Percentiles rank a stretch among this genome's conserved stretches.
These are phyloP conservation scores for Nothobranchius furzeri DNA, from an alignment of 2,113 vertebrate species.

Conservation along the genomic window DNA sequence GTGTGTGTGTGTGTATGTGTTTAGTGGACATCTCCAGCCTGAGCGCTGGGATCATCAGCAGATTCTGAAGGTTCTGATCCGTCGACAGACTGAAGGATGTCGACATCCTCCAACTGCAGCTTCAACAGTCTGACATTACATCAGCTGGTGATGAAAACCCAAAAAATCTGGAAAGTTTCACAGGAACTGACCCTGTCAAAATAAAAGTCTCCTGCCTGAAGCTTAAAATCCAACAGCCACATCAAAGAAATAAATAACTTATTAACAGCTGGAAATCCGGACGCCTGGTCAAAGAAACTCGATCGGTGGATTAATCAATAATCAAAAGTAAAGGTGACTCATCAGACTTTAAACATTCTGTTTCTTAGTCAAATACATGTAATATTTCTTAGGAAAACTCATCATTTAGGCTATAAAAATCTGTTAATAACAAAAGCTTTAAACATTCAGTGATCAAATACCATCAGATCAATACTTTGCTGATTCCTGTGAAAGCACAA, in stretches of 20 bases:
- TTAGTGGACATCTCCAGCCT: background rate
- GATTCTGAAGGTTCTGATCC: background rate
- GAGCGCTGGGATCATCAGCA: background rate
- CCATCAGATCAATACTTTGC: background rate
- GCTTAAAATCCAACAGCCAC: too few relatives aligned
- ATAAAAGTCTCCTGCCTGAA: too few relatives aligned
- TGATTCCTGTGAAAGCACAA: background rate
- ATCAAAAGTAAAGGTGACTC: background rate
- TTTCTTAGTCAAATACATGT: background rate
- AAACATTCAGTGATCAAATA: conserved; percentile 11
- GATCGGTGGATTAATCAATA: background rate
- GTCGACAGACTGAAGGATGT: background rate
- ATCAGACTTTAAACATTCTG: too few relatives aligned
- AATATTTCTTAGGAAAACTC: background rate
- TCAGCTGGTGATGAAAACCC: background rate
- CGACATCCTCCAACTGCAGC: background rate
- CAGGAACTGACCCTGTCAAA: too few relatives aligned
- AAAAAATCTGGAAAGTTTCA: background rate
- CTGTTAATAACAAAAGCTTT: background rate
- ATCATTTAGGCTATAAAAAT: too few relatives aligned
- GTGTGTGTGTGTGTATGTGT: background rate
- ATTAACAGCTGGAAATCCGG: too few relatives aligned
- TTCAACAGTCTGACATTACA: background rate
- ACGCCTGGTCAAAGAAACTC: too few relatives aligned
- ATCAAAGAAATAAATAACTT: too few relatives aligned